These are phyloP conservation scores for Andrena bucephala DNA, from an alignment of 2,888 invertebrate species.

Conservation along the genomic window DNA sequence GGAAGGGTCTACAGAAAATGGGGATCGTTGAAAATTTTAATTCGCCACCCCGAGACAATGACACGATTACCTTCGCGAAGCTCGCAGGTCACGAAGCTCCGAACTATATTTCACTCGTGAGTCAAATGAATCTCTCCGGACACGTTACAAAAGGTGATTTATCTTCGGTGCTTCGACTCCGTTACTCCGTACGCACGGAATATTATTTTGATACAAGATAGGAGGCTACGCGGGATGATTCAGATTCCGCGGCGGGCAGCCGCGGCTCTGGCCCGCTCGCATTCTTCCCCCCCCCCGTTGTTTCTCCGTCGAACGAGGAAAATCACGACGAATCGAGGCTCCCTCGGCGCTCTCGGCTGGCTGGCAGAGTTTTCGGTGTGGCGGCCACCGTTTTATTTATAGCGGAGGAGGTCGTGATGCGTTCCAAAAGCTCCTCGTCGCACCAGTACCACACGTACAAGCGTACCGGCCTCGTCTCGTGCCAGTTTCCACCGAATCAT, in stretches of 20 bases:
- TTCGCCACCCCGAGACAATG: neutral
- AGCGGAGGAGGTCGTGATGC: conserved; percentile 83
- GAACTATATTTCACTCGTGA: neutral
- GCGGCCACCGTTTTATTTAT: conserved; percentile 82
- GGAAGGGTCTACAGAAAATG: neutral
- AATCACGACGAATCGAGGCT: conserved; percentile 75
- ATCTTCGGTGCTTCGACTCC: neutral
- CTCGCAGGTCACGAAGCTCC: neutral
- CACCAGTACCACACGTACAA: conserved; percentile 76
- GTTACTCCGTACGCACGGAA: neutral
- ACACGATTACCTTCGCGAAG: neutral
- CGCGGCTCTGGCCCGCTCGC: conserved; percentile 5
- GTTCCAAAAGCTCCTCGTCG: conserved; percentile 82
- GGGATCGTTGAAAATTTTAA: neutral
- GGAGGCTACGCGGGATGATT: conserved; percentile 6
- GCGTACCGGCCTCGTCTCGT: conserved; percentile 63
- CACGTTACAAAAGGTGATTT: neutral
- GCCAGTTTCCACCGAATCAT: conserved; percentile 57
- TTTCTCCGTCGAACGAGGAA: conserved; percentile 61
- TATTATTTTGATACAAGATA: neutral
- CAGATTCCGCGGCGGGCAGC: conserved; percentile 4
- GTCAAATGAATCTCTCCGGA: neutral
- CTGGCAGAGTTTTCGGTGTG: conserved; percentile 77
- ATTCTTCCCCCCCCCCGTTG: conserved; percentile 38
- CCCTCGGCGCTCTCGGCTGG: conserved; percentile 61